These are phyloP conservation scores for Zelostemma sp. DNA, from an alignment of 1,140 invertebrate species.

Conservation along the genomic window DNA sequence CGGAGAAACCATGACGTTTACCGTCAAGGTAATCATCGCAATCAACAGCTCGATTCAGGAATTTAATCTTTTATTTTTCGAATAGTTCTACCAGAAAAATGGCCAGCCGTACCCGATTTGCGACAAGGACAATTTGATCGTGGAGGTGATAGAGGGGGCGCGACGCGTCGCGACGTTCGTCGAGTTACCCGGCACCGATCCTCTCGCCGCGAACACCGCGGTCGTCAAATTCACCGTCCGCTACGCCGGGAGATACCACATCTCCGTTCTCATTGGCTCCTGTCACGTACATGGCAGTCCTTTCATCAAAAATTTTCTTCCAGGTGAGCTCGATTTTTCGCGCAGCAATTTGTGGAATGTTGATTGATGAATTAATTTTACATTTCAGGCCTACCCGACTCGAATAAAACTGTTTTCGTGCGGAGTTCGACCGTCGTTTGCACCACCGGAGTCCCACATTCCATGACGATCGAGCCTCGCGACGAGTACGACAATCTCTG, in stretches of 20 bases:
- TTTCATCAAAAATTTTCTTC: slow-evolving; percentile 76
- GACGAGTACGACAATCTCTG: slow-evolving; percentile 92
- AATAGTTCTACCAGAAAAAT: slow-evolving; percentile 90
- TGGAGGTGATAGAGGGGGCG: slow-evolving; percentile 87
- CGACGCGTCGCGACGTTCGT: slow-evolving; percentile 86
- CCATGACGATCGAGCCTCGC: slow-evolving; percentile 87
- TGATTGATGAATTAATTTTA: slow-evolving; percentile 46
- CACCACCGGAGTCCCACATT: slow-evolving; percentile 81
- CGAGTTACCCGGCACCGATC: slow-evolving; percentile 86
- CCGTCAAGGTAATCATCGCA: slow-evolving; percentile 76
- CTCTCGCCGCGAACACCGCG: slow-evolving; percentile 85
- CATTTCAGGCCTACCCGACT: slow-evolving; percentile 82
- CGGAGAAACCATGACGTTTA: slow-evolving; percentile 91
- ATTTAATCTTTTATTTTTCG: neutral
- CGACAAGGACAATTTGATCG: slow-evolving; percentile 88
- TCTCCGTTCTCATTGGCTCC: slow-evolving; percentile 85
- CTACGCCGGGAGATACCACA: slow-evolving; percentile 88
- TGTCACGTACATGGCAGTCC: slow-evolving; percentile 78
- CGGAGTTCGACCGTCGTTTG: slow-evolving; percentile 89
- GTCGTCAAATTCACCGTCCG: slow-evolving; percentile 92
- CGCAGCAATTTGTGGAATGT: too few species aligned
- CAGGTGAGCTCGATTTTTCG: slow-evolving; percentile 70
- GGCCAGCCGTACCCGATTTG: slow-evolving; percentile 93
- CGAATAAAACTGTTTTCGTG: slow-evolving; percentile 86
- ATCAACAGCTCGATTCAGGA: neutral